Evolutionary conservation across 2,113 vertebrate species (phyloP), one percentile per base, ranked within the genome.

Genomic region (Xenus cinereus): DNA sequence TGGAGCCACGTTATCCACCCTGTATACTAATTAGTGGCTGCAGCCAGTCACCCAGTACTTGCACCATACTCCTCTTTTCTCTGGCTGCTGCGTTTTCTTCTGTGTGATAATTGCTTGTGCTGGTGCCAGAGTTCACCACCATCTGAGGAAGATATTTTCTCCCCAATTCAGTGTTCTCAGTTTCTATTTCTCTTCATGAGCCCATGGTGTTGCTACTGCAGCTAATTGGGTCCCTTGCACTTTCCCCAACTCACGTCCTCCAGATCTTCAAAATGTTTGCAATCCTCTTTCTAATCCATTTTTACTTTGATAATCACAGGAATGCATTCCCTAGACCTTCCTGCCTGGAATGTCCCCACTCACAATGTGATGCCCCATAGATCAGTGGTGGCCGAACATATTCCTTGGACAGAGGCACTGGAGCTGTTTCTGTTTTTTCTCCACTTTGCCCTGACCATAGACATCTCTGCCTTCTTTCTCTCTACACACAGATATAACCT

Each of bases 331-430:
- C 12, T 62, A 32, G 17, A 50, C 14, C 17, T 63, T 74, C 39
- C 32, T 64, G 27, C 27, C 23, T 32, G 6, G 2, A 37, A 14
- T 22, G 20, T n/a, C 23, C 9, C n/a, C 50, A 20, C 23, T 74
- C 8, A 33, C 26, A 32, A 7, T 12, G 17, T 14, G n/a, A 12
- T 54, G 11, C 12, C 1, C 0, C 8, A 12, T 2, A 13, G 4
- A 9, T 83, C 30, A 48, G 19, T 27, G 68, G 16, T 53, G 23
- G 17, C 10, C n/a, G 28, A 54, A 24, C 14, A 6, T 2, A 3
- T 28, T 68, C 41, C 33, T 68, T 32, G 24, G 16, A 60, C 32
- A 54, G 10, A 78, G 14, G 30, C 22, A 5, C 12, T 17, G 33
- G 20, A 76, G 22, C 6, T 56, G 13, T 33, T 66, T 51, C 41